A percentile compares a stretch with the other conserved stretches of the same genome.
phyloP scores from a whole-genome alignment of 2,888 invertebrate genomes.

The Drosophila siamana region DNA sequence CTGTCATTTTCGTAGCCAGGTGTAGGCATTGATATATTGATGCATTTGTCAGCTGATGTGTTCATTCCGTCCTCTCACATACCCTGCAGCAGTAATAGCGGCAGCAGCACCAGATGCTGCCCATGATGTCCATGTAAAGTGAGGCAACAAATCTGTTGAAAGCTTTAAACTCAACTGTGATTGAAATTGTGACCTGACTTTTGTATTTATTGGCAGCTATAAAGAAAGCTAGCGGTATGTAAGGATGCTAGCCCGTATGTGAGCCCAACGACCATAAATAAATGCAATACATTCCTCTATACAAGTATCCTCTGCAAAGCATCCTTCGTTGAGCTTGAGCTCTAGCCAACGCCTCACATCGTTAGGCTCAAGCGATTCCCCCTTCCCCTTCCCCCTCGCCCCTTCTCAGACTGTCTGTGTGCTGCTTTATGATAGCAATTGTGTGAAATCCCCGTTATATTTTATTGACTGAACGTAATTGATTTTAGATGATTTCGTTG shows the following conservation, averaged over 20 bases:
- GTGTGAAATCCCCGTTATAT: slow-evolving; percentile 77
- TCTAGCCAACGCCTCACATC: slow-evolving; percentile 19
- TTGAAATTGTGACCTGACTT: slow-evolving; percentile 76
- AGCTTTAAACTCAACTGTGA: slow-evolving; percentile 63
- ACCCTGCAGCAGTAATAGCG: too few relatives aligned
- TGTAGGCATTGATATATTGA: slow-evolving; percentile 77
- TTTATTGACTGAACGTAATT: slow-evolving; percentile 82
- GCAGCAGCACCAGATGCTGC: not conserved
- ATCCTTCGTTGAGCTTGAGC: slow-evolving; percentile 9
- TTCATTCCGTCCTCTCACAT: slow-evolving; percentile 41
- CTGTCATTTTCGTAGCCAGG: slow-evolving; percentile 75
- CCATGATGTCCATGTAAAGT: slow-evolving; percentile 32
- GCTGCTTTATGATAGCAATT: slow-evolving; percentile 76
- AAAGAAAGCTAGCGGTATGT: slow-evolving; percentile 71
- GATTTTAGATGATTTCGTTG: slow-evolving; percentile 78
- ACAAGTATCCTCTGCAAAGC: slow-evolving; percentile 28
- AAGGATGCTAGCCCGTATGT: slow-evolving; percentile 11
- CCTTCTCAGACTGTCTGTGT: slow-evolving; percentile 37
- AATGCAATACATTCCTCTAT: slow-evolving; percentile 42
- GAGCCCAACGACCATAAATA: slow-evolving; percentile 47
- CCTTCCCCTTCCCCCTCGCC: not conserved
- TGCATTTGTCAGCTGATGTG: slow-evolving; percentile 72
- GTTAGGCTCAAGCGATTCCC: slow-evolving; percentile 11
- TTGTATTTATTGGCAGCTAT: slow-evolving; percentile 76
- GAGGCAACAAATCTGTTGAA: slow-evolving; percentile 47